These are phyloP conservation scores for Drosophila nebulosa DNA, from an alignment of 1,140 invertebrate genomes.

Conservation along the genomic window DNA sequence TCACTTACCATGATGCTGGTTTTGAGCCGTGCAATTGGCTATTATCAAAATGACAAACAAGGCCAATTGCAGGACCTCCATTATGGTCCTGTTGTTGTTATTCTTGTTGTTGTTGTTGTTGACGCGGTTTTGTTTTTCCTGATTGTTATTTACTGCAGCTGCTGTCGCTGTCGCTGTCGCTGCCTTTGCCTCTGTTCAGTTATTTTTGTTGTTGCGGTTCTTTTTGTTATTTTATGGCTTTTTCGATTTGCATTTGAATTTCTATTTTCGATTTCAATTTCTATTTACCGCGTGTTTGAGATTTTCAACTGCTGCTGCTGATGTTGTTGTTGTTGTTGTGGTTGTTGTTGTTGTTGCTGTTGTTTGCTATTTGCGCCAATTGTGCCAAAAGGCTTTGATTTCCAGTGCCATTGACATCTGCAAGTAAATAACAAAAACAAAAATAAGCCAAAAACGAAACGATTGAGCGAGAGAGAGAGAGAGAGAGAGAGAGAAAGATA, in stretches of 20 bases:
- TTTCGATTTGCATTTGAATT: slow-evolving; percentile 72
- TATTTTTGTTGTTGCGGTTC: slow-evolving; percentile 37
- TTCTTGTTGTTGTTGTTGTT: slow-evolving; percentile 11
- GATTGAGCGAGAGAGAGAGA: slow-evolving; percentile 33
- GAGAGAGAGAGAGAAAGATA: slow-evolving; percentile 33
- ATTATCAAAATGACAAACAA: slow-evolving; percentile 73
- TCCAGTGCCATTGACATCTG: slow-evolving; percentile 74
- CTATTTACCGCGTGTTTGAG: slow-evolving; percentile 52
- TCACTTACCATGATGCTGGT: slow-evolving; percentile 71
- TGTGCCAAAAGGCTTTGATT: slow-evolving; percentile 62
- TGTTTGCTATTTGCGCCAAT: slow-evolving; percentile 64
- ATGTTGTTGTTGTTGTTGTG: slow-evolving; percentile 14
- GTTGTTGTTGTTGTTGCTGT: slow-evolving; percentile 7
- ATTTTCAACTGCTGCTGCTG: neutral
- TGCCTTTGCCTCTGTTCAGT: slow-evolving; percentile 17
- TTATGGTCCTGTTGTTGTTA: slow-evolving; percentile 42
- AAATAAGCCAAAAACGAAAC: neutral
- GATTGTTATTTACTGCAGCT: slow-evolving; percentile 47
- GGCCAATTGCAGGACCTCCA: slow-evolving; percentile 50
- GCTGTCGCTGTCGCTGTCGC: slow-evolving; percentile 22
- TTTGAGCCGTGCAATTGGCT: slow-evolving; percentile 60
- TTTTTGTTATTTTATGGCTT: slow-evolving; percentile 59
- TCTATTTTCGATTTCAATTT: slow-evolving; percentile 62
- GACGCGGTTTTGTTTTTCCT: slow-evolving; percentile 16
- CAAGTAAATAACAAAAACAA: slow-evolving; percentile 41